Evolutionary conservation across 2,888 invertebrate genomes (phyloP).

Genomic region (Papilio elwesi): DNA sequence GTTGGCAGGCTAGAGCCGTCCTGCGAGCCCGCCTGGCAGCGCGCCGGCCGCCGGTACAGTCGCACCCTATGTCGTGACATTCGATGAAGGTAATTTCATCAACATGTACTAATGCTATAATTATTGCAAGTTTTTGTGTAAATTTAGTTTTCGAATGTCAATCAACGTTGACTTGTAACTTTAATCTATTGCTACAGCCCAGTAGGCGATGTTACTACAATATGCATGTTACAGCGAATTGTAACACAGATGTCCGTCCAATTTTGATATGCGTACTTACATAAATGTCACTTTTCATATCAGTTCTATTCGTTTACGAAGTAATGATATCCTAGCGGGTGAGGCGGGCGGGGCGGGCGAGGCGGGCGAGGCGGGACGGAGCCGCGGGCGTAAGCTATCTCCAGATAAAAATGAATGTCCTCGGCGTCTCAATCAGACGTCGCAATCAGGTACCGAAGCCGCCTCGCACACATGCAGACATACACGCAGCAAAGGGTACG

Average conservation of each 20-base stretch:
- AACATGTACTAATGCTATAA: background rate
- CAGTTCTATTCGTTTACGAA: slow-evolving; percentile 1
- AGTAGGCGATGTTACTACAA: too few relatives aligned
- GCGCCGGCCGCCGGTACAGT: slow-evolving; percentile 29
- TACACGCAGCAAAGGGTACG: slow-evolving; percentile 47
- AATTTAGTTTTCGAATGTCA: too few relatives aligned
- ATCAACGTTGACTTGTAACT: too few relatives aligned
- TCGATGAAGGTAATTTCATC: slow-evolving; percentile 55
- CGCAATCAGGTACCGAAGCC: slow-evolving; percentile 81
- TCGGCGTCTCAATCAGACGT: slow-evolving; percentile 62
- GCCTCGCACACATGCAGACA: slow-evolving; percentile 44
- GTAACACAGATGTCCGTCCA: background rate
- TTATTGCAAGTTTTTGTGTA: too few relatives aligned
- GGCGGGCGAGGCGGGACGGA: slow-evolving; percentile 23
- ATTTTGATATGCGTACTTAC: background rate
- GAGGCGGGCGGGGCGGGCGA: background rate
- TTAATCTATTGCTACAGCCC: too few relatives aligned
- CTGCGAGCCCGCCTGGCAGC: slow-evolving; percentile 13
- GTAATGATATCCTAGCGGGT: background rate
- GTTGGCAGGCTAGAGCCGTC: slow-evolving; percentile 22
- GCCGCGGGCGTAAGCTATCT: too few relatives aligned
- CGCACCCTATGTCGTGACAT: slow-evolving; percentile 41
- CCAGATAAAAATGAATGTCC: slow-evolving; percentile 42
- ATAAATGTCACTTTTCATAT: slow-evolving; percentile 6
- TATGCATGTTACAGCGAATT: background rate